Conservation (phyloP, 2,888 invertebrate genomes). For the Andrena dorsata region DNA sequence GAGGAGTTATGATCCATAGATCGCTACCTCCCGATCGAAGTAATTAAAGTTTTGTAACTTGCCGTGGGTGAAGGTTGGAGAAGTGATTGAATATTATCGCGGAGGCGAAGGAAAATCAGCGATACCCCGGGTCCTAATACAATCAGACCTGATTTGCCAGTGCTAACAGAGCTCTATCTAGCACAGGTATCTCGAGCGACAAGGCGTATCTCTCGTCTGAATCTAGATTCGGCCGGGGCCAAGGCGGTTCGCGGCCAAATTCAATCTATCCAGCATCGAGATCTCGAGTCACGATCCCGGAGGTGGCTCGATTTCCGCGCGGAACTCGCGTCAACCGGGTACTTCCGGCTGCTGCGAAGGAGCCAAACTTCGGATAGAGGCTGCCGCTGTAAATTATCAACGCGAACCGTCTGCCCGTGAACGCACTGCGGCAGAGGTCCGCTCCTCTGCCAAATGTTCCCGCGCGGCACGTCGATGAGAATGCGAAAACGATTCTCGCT, state of each 20-base stretch:
- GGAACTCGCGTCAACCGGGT: constrained; percentile 44
- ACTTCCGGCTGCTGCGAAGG: constrained; percentile 42
- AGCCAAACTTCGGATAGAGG: constrained; percentile 37
- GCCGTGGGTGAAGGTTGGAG: background rate
- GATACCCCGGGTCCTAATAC: background rate
- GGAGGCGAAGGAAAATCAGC: background rate
- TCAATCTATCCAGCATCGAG: constrained; percentile 19
- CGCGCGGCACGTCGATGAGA: background rate
- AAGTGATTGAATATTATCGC: background rate
- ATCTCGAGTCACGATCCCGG: constrained; percentile 43
- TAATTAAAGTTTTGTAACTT: background rate
- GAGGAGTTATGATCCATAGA: background rate
- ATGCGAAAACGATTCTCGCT: background rate
- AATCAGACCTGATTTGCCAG: constrained; percentile 1
- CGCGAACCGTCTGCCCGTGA: constrained; percentile 68
- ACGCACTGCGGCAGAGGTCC: constrained; percentile 79
- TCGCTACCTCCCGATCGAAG: background rate
- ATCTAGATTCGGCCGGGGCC: constrained; percentile 2
- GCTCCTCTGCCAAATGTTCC: constrained; percentile 77
- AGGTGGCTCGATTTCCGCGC: constrained; percentile 61
- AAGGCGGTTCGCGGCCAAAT: constrained; percentile 28
- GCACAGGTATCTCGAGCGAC: background rate
- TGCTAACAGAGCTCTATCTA: background rate
- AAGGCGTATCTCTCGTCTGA: background rate
- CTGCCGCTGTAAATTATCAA: constrained; percentile 73